Evolutionary conservation across 1,140 invertebrate species (phyloP).

Genomic region (Dendrolimus kikuchii): DNA sequence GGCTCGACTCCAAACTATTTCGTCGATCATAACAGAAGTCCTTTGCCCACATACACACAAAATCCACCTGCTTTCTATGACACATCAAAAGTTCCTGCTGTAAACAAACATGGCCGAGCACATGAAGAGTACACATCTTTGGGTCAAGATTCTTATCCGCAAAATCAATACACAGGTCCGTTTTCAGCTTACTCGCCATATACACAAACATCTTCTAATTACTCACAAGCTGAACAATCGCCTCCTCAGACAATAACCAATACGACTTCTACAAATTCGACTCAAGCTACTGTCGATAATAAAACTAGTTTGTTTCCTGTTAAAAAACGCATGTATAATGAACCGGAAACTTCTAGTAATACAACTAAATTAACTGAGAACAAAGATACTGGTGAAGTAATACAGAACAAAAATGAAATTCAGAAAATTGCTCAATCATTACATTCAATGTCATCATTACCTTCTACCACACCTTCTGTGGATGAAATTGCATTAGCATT

Average conservation of each 20-base stretch:
- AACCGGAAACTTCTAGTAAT: conserved; percentile 39
- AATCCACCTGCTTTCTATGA: conserved; percentile 70
- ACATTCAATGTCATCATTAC: conserved; percentile 22
- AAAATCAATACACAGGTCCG: conserved; percentile 55
- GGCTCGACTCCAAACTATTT: conserved; percentile 54
- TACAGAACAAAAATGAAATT: conserved; percentile 34
- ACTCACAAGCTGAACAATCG: conserved; percentile 45
- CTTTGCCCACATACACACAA: conserved; percentile 56
- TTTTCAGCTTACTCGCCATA: conserved; percentile 57
- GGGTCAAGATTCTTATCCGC: conserved; percentile 62
- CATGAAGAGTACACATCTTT: conserved; percentile 50
- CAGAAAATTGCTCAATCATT: conserved; percentile 24
- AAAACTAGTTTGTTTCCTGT: conserved; percentile 57
- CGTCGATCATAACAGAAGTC: conserved; percentile 62
- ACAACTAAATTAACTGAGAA: conserved; percentile 21
- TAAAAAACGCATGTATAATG: conserved; percentile 76
- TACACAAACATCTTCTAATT: conserved; percentile 37
- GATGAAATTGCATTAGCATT: conserved; percentile 54
- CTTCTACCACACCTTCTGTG: conserved; percentile 27
- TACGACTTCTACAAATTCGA: conserved; percentile 16
- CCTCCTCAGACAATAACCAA: conserved; percentile 31
- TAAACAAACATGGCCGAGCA: conserved; percentile 37
- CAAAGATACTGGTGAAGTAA: conserved; percentile 22
- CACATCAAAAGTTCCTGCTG: conserved; percentile 63
- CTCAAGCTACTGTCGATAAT: conserved; percentile 28